Evolutionary conservation across 2,797 vertebrate species (phyloP), one percentile per base, ranked within the genome.

Genomic region (Channallabes apus): DNA sequence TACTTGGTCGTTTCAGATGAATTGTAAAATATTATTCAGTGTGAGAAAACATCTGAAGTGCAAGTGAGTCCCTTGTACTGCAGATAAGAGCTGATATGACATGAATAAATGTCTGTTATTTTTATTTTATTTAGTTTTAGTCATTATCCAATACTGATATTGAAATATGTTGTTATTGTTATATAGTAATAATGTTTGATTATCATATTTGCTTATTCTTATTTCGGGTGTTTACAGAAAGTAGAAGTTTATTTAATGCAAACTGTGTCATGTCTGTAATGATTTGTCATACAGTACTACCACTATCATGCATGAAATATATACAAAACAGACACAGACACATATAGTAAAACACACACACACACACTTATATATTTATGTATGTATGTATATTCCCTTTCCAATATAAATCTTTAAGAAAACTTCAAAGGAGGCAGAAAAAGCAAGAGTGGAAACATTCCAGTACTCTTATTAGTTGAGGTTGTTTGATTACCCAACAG

Each of bases 401-500:
- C 59, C 2, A 59, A 2, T 29, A 14, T 24, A 32, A 8, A 8
- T 41, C 2, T 38, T 61, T 38, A 11, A 38, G 41, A 22, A 20
- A n/a, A n/a, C 68, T 38, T 56, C 38, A 7, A 65, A 9, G 27
- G 2, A 73, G 24, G 61, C 35, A 56, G 64, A 59, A 11, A 15
- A n/a, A n/a, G 22, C 56, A 71, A 9, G 58, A 62, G 41, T 67
- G 61, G 22, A 73, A 46, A 12, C 46, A 78, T 85, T 82, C 61
- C 22, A 29, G 58, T 61, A 6, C 14, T 20, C 77, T 67, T 77
- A 80, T 87, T 59, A 84, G n/a, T 75, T 84, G 27, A 9, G 46
- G 76, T 38, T 83, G 46, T 84, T 81, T 75, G 67, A 76, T 58
- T 71, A 73, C 29, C 71, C 75, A 84, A 54, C 65, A 59, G 67